These are phyloP conservation scores for Coelogynopora nodosa DNA, from an alignment of 2,888 invertebrate genomes.

Conservation along the genomic window DNA sequence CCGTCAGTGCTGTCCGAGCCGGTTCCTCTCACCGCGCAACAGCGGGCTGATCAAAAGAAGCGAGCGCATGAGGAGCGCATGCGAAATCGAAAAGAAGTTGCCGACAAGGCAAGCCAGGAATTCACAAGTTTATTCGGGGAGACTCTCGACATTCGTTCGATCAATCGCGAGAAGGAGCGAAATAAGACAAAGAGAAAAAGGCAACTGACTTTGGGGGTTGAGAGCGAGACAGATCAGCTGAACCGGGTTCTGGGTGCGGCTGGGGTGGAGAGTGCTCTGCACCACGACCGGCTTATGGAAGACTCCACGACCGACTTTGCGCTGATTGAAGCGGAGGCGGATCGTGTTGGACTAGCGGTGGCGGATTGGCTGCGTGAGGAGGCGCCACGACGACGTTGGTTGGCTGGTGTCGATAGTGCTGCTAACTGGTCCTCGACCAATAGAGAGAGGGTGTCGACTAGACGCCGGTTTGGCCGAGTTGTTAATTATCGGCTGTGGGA, in stretches of 20 bases:
- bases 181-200: slow-evolving; percentile 51
- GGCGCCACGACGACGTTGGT: background rate
- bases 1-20: no score
- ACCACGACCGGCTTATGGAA: background rate
- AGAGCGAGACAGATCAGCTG: background rate
- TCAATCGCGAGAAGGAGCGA: slow-evolving; percentile 44
- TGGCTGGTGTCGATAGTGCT: background rate
- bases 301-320: background rate
- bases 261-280: background rate
- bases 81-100: background rate
- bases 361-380: background rate
- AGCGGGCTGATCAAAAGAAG: no score
- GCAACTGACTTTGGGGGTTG: background rate
- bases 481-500: background rate
- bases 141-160: background rate
- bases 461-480: background rate
- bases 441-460: background rate
- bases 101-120: slow-evolving; percentile 5
- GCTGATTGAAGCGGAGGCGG: background rate
- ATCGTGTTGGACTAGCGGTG: background rate
- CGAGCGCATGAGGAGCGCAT: no score
- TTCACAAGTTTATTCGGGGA: background rate
- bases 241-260: background rate
- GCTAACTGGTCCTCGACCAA: background rate
- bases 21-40: no score